These are phyloP conservation scores for Gopherus evgoodei DNA, from an alignment of 2,113 vertebrate species.

Conservation along the genomic window DNA sequence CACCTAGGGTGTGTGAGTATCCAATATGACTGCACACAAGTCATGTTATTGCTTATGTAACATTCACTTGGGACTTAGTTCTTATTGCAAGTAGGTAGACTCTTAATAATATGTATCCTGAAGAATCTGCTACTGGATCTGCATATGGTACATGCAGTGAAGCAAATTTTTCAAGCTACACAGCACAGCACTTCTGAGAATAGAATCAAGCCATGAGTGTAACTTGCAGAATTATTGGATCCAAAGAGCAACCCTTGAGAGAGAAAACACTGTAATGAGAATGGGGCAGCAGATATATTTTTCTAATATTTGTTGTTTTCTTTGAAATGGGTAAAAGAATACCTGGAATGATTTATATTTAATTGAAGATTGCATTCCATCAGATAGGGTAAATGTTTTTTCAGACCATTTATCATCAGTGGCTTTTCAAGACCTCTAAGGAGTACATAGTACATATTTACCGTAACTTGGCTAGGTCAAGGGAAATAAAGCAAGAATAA, in stretches of 20 bases:
- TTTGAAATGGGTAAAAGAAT: constrained; percentile 74
- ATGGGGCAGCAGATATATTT: constrained; percentile 59
- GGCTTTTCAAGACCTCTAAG: constrained; percentile 69
- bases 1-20: not conserved
- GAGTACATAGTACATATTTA: constrained; percentile 58
- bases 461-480: constrained; percentile 72
- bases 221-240: constrained; percentile 63
- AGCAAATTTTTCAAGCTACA: constrained; percentile 50
- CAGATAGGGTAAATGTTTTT: constrained; percentile 72
- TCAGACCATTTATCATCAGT: constrained; percentile 71
- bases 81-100: not conserved
- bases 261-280: constrained; percentile 70
- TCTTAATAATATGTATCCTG: constrained; percentile 24
- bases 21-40: not conserved
- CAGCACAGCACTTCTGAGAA: constrained; percentile 53
- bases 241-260: constrained; percentile 58
- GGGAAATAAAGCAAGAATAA: constrained; percentile 76
- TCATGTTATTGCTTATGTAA: not conserved
- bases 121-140: constrained; percentile 20
- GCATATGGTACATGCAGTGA: not conserved
- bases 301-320: constrained; percentile 71
- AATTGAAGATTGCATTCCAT: constrained; percentile 76
- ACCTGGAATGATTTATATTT: constrained; percentile 78
- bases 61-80: not conserved
- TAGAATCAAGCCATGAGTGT: constrained; percentile 56